phyloP scores from a whole-genome alignment of 2,888 invertebrate genomes.

The Cartodere bifasciata region DNA sequence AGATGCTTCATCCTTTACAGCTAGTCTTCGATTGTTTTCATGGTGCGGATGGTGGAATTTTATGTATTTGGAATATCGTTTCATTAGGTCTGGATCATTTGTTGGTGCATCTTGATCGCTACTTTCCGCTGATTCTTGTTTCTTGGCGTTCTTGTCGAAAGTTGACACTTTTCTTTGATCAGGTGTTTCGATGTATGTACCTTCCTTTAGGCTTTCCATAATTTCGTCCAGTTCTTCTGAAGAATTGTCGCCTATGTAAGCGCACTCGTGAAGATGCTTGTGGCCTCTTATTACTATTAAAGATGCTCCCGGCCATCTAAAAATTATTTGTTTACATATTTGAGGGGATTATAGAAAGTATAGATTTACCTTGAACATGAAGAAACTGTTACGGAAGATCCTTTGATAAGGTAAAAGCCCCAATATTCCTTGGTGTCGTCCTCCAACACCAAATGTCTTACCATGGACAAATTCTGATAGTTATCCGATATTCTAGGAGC shows the following conservation, averaged over 20 bases:
- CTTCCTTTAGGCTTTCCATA: slow-evolving; percentile 28
- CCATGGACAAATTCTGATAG: slow-evolving; percentile 52
- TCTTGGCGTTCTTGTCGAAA: neutral
- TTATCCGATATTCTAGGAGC: slow-evolving; percentile 45
- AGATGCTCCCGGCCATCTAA: slow-evolving; percentile 63
- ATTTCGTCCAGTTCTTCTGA: slow-evolving; percentile 60
- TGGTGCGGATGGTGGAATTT: slow-evolving; percentile 46
- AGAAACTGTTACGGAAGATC: slow-evolving; percentile 61
- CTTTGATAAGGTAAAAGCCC: slow-evolving; percentile 67
- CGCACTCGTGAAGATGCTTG: slow-evolving; percentile 64
- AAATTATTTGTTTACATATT: slow-evolving; percentile 4
- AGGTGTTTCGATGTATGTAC: slow-evolving; percentile 18
- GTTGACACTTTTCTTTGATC: slow-evolving; percentile 26
- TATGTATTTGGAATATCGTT: slow-evolving; percentile 46
- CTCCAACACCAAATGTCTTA: slow-evolving; percentile 52
- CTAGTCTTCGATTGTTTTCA: slow-evolving; percentile 18
- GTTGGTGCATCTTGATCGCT: slow-evolving; percentile 36
- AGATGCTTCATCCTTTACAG: no score
- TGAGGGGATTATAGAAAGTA: neutral
- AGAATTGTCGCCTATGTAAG: slow-evolving; percentile 69
- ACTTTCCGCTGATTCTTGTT: slow-evolving; percentile 5
- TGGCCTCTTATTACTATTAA: slow-evolving; percentile 65
- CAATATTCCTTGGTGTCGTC: slow-evolving; percentile 76
- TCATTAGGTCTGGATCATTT: slow-evolving; percentile 52
- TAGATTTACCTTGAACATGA: slow-evolving; percentile 55